Evolutionary conservation across 2,797 vertebrate species (phyloP).

Genomic region (Lacerta bilineata): DNA sequence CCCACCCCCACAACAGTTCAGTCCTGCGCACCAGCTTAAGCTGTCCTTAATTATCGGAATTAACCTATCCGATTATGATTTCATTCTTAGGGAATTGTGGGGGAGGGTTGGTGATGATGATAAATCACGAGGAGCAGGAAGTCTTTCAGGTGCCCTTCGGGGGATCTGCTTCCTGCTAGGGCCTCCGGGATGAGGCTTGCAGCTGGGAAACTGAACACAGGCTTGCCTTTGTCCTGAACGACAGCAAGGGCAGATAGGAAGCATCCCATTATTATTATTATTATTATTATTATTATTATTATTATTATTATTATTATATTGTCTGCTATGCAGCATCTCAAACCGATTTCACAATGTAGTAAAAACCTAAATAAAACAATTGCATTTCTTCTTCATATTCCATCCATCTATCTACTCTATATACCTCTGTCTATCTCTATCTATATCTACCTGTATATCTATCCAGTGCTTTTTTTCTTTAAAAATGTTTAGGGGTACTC

Average conservation of each 20-base stretch:
- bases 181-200: slow-evolving; percentile 53
- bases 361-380: too few relatives aligned
- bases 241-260: slow-evolving; percentile 73
- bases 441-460: too few relatives aligned
- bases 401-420: too few relatives aligned
- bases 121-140: slow-evolving; percentile 74
- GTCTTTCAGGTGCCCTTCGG: slow-evolving; percentile 80
- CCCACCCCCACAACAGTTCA: slow-evolving; percentile 70
- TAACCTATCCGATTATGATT: slow-evolving; percentile 77
- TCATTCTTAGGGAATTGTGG: slow-evolving; percentile 70
- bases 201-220: not conserved
- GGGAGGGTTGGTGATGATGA: slow-evolving; percentile 70
- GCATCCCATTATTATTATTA: slow-evolving; percentile 6
- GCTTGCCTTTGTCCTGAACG: slow-evolving; percentile 59
- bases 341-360: too few relatives aligned
- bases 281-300: too few relatives aligned
- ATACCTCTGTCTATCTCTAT: too few relatives aligned
- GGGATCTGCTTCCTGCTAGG: slow-evolving; percentile 43
- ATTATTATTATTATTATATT: too few relatives aligned
- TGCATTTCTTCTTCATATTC: too few relatives aligned
- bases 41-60: slow-evolving; percentile 82
- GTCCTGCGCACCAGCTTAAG: slow-evolving; percentile 79
- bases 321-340: too few relatives aligned
- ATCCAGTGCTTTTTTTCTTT: too few relatives aligned
- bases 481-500: too few relatives aligned